Conservation (phyloP, 2,888 invertebrate genomes). For the Orthonychiurus folsomi region DNA sequence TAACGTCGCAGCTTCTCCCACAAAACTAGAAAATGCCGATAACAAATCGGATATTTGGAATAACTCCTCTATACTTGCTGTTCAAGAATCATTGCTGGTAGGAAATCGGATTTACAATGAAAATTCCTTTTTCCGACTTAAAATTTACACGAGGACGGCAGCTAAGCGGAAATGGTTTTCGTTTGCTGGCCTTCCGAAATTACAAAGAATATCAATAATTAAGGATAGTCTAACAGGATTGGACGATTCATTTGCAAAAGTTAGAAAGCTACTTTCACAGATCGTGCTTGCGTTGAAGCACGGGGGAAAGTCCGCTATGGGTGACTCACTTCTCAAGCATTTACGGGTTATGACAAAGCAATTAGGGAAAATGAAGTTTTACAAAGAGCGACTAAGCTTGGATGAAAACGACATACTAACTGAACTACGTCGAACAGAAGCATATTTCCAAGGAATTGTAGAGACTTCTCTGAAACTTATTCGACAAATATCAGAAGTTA, state of each 20-base stretch:
- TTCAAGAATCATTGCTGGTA: background rate
- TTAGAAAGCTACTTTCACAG: background rate
- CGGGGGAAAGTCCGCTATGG: background rate
- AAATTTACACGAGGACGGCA: slow-evolving; percentile 7
- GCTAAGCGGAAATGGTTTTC: slow-evolving; percentile 4
- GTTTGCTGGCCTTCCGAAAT: background rate
- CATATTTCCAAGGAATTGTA: background rate
- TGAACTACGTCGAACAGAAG: background rate
- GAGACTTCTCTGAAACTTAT: background rate
- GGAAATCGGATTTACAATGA: slow-evolving; percentile 6
- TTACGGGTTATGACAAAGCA: background rate
- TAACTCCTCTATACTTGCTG: background rate
- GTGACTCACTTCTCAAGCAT: background rate
- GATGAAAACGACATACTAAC: background rate
- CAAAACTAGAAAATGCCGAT: background rate
- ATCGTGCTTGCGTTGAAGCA: background rate
- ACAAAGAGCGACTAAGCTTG: background rate
- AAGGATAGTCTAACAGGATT: background rate
- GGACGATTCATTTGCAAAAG: background rate
- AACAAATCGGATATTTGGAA: background rate
- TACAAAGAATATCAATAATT: background rate
- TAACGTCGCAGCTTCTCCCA: background rate
- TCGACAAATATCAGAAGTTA: background rate
- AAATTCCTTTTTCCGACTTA: background rate
- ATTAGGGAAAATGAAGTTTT: background rate